Conservation (phyloP, 2,888 invertebrate genomes). For the Tetragonisca angustula region DNA sequence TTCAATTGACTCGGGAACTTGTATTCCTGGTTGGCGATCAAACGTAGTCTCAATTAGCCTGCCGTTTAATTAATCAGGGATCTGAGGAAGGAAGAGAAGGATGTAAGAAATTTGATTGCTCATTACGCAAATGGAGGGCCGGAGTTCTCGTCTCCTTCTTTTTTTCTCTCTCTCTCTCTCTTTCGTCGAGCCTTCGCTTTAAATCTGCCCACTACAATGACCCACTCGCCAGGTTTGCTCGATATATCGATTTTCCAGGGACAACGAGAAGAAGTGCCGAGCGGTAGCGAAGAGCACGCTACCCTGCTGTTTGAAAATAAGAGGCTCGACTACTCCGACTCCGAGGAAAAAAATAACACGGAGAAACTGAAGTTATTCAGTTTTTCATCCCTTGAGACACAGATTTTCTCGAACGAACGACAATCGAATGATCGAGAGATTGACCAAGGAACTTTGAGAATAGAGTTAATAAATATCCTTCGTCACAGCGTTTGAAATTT, state of each 20-base stretch:
- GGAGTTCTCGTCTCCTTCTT: not conserved
- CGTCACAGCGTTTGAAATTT: not conserved
- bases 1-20: not conserved
- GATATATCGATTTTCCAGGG: conserved; percentile 79
- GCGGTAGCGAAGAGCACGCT: conserved; percentile 40
- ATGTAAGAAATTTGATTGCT: conserved; percentile 32
- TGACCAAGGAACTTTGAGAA: not conserved
- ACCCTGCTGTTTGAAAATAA: conserved; percentile 46
- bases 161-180: no score
- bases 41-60: not conserved
- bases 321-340: not conserved
- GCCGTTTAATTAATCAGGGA: not conserved
- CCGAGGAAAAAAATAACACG: not conserved
- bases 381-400: not conserved
- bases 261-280: conserved; percentile 57
- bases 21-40: not conserved
- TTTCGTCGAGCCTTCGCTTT: conserved; percentile 26
- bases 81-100: not conserved
- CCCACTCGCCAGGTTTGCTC: conserved; percentile 73
- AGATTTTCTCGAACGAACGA: not conserved
- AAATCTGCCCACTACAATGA: conserved; percentile 60
- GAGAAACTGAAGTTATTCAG: not conserved
- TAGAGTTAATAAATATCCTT: not conserved
- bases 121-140: conserved; percentile 38
- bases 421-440: not conserved